These are phyloP conservation scores for Pachymerium ferrugineum DNA, from an alignment of 2,888 invertebrate species.

Conservation along the genomic window DNA sequence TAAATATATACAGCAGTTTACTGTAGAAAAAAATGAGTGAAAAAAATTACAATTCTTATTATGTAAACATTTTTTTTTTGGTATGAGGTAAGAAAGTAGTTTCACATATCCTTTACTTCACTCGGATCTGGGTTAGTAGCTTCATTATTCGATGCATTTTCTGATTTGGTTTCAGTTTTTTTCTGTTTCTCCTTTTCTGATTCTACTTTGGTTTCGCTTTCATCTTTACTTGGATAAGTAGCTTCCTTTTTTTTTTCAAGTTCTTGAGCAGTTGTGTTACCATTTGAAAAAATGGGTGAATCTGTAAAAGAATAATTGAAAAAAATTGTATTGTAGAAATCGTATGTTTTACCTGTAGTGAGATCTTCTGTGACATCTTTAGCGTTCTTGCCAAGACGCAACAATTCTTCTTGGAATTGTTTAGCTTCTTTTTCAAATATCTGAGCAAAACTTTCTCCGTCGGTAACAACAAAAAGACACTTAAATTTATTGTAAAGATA, in stretches of 20 bases:
- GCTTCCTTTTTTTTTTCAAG: not conserved
- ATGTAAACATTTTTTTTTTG: too few relatives aligned
- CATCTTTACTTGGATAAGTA: not conserved
- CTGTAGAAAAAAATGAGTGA: not conserved
- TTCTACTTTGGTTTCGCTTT: not conserved
- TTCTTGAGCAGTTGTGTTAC: not conserved
- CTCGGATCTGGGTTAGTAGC: too few relatives aligned
- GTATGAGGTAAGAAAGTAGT: too few relatives aligned
- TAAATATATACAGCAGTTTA: not conserved
- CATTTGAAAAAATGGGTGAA: not conserved
- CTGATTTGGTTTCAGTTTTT: not conserved
- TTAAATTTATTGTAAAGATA: slow-evolving; percentile 48
- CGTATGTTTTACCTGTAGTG: not conserved
- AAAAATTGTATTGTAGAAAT: not conserved
- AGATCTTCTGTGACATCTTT: slow-evolving; percentile 26
- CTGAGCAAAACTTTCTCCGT: slow-evolving; percentile 39
- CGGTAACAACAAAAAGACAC: slow-evolving; percentile 44
- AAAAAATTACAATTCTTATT: not conserved
- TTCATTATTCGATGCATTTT: too few relatives aligned
- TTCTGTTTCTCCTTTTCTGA: not conserved
- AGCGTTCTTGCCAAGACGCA: not conserved
- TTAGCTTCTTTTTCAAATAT: slow-evolving; percentile 29
- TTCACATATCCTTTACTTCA: too few relatives aligned
- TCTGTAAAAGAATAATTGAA: not conserved
- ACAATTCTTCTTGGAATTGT: slow-evolving; percentile 22